Base-by-base conservation (phyloP, 2,113 vertebrate species). In the Malurus alboscapulatus region DNA sequence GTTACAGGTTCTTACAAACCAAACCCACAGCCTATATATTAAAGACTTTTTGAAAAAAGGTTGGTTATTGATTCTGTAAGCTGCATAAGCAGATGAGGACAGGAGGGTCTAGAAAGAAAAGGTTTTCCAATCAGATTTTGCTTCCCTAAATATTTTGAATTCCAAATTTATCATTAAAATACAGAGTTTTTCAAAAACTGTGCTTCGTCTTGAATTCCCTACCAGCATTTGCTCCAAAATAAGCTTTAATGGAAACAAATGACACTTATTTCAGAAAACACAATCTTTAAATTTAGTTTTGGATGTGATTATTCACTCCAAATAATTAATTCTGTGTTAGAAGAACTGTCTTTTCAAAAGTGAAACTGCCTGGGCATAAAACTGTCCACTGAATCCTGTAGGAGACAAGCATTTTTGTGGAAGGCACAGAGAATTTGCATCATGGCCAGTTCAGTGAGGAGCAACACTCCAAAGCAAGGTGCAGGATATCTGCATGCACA, bases 31-130 rank as follows among this genome's bases (percentile, higher is more conserved):
- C 8, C 42, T 57, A 30, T 7, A 3, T 54, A 45, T 14, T 29
- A 58, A 65, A 27, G 57, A 8, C 0, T 2, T 38, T 26, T 50
- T 7, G 1, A 4, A 48, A 51, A 61, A 58, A 29, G 1, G 0
- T 50, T 73, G 4, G 8, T 58, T 61, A 32, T 66, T 72, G 15
- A 42, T 74, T 84, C 24, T 62, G 14, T 75, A 21, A 12, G 36
- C 9, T 76, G 1, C 38, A 36, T 30, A 62, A 42, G 4, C 21
- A 61, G 4, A 80, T 29, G 7, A 87, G 6, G 17, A 76, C 36
- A 58, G 17, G 3, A 53, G 1, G 5, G 1, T 54, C 25, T 73
- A 57, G 26, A 88, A 66, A 65, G 20, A 55, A 65, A 72, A 63
- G 0, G 7, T 32, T 82, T 88, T 65, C 25, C 15, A n/a, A 24